phyloP scores from a whole-genome alignment of 1,140 invertebrate genomes.

The Drosophila parvula region DNA sequence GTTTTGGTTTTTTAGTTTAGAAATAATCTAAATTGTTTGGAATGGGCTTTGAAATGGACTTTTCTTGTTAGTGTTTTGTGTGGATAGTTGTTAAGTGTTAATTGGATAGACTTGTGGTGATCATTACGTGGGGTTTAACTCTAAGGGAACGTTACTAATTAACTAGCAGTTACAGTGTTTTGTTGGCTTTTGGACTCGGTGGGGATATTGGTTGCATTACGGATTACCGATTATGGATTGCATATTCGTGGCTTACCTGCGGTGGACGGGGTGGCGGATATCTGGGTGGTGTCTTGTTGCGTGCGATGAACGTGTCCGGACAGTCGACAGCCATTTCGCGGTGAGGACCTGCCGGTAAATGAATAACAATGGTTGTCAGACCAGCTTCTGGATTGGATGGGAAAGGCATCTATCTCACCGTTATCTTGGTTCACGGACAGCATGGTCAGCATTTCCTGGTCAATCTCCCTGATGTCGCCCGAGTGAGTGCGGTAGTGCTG shows the following conservation, averaged over 20 bases:
- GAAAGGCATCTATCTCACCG: slow-evolving; percentile 83
- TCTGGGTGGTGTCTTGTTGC: slow-evolving; percentile 95
- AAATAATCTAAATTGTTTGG: slow-evolving; percentile 5
- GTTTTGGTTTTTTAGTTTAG: slow-evolving; percentile 5
- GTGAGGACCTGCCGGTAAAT: slow-evolving; percentile 88
- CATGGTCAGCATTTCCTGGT: slow-evolving; percentile 89
- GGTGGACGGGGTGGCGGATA: slow-evolving; percentile 92
- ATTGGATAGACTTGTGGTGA: too few species aligned
- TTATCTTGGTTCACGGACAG: slow-evolving; percentile 88
- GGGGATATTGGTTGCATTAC: neutral
- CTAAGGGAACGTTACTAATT: neutral
- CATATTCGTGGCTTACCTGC: slow-evolving; percentile 64
- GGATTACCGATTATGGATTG: neutral
- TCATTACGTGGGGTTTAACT: neutral
- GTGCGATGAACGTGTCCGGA: slow-evolving; percentile 96
- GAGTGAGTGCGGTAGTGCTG: slow-evolving; percentile 79
- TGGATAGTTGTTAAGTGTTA: neutral
- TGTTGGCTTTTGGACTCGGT: neutral
- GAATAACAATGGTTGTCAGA: neutral
- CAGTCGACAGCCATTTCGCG: slow-evolving; percentile 99
- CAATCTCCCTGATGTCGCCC: slow-evolving; percentile 84
- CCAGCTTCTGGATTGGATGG: too few species aligned
- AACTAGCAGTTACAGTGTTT: slow-evolving; percentile 1
- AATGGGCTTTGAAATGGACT: too few species aligned
- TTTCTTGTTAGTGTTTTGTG: neutral